These are phyloP conservation scores for Phalacrocorax pelagicus DNA, from an alignment of 2,113 vertebrate genomes.

Conservation along the genomic window DNA sequence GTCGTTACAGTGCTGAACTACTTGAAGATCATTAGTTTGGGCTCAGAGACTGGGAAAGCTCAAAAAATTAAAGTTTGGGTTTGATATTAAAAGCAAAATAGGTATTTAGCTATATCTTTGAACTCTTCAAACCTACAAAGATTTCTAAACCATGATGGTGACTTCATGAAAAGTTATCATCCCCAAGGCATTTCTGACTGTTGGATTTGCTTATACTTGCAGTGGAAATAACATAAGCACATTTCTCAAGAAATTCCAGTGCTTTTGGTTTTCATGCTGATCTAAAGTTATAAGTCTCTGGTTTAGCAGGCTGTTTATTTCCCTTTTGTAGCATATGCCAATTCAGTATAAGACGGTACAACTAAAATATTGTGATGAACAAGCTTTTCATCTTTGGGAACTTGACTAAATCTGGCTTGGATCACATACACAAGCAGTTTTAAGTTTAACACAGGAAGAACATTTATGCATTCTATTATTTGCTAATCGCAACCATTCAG, in stretches of 20 bases:
- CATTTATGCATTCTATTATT: neutral
- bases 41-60: neutral
- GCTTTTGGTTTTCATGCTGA: neutral
- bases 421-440: neutral
- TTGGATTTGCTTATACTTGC: neutral
- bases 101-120: neutral
- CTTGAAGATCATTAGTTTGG: neutral
- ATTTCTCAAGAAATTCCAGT: neutral
- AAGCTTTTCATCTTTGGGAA: neutral
- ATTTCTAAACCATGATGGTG: neutral
- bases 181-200: neutral
- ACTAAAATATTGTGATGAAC: neutral
- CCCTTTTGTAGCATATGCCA: neutral
- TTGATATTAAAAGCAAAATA: neutral
- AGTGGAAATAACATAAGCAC: neutral
- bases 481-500: neutral
- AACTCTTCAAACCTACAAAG: neutral
- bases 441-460: neutral
- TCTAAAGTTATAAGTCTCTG: neutral
- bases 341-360: neutral
- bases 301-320: neutral
- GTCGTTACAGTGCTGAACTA: neutral
- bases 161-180: neutral
- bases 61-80: neutral
- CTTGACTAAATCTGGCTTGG: neutral